Conservation (phyloP, 2,888 invertebrate species). For the Gastrophysa polygoni region DNA sequence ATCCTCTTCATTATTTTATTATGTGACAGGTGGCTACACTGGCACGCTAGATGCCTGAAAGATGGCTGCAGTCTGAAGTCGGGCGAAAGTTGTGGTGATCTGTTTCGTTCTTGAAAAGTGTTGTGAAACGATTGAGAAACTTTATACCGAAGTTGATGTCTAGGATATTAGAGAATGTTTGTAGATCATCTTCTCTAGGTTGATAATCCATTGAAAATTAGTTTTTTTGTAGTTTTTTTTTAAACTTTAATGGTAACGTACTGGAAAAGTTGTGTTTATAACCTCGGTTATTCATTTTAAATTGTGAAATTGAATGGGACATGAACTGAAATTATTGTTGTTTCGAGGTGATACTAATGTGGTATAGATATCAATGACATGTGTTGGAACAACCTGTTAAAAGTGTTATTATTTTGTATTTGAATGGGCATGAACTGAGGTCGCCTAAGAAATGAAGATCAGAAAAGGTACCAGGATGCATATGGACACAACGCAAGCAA, state of each 20-base stretch:
- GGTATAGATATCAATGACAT: conserved; percentile 25
- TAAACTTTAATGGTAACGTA: conserved; percentile 13
- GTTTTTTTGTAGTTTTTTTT: conserved; percentile 1
- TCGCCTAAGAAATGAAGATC: conserved; percentile 8
- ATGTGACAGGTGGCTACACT: conserved; percentile 57
- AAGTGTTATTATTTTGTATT: conserved; percentile 39
- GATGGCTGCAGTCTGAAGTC: conserved; percentile 54
- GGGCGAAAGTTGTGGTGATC: conserved; percentile 50
- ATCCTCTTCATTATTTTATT: conserved; percentile 13
- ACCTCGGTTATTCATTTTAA: conserved; percentile 18
- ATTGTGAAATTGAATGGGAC: conserved; percentile 11
- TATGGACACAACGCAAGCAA: conserved; percentile 19
- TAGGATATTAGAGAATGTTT: conserved; percentile 42
- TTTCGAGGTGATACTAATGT: conserved; percentile 10
- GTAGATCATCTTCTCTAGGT: conserved; percentile 29
- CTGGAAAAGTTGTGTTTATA: conserved; percentile 34
- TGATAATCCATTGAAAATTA: conserved; percentile 23
- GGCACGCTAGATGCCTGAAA: conserved; percentile 52
- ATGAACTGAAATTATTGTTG: neutral
- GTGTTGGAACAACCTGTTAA: conserved; percentile 53
- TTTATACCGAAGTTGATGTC: conserved; percentile 37
- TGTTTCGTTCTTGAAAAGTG: conserved; percentile 40
- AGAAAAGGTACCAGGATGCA: conserved; percentile 17
- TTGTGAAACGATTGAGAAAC: conserved; percentile 48
- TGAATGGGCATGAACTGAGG: conserved; percentile 8